These are phyloP conservation scores for Patella caerulea DNA, from an alignment of 2,888 invertebrate genomes.

Conservation along the genomic window DNA sequence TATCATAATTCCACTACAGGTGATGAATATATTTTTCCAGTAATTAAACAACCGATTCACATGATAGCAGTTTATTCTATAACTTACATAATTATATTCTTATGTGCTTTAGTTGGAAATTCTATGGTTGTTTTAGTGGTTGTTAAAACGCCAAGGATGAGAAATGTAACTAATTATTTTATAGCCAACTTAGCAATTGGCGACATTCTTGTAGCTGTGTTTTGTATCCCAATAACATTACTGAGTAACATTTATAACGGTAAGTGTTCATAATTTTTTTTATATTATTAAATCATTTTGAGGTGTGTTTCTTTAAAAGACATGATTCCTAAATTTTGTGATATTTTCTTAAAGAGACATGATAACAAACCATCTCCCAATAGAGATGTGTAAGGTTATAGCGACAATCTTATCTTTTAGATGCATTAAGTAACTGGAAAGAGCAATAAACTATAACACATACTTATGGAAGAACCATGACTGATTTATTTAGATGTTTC, in stretches of 20 bases:
- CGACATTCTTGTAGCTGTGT: conserved; percentile 60
- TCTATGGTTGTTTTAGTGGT: conserved; percentile 69
- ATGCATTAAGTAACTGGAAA: too few species aligned
- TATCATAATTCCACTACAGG: neutral
- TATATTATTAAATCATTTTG: neutral
- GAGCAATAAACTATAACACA: too few species aligned
- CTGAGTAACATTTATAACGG: conserved; percentile 56
- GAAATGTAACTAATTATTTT: conserved; percentile 68
- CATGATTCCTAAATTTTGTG: too few species aligned
- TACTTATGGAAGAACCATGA: too few species aligned
- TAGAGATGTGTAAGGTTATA: too few species aligned
- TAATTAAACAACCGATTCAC: conserved; percentile 52
- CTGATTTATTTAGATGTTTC: too few species aligned
- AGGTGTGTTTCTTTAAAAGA: too few species aligned
- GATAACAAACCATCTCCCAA: too few species aligned
- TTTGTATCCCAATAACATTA: conserved; percentile 58
- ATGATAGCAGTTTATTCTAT: conserved; percentile 61
- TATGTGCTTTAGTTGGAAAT: conserved; percentile 68
- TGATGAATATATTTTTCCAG: conserved; percentile 20
- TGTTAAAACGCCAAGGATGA: conserved; percentile 65
- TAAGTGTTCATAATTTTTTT: conserved; percentile 36
- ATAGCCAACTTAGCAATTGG: conserved; percentile 63
- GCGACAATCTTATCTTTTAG: too few species aligned
- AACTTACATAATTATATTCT: conserved; percentile 67
- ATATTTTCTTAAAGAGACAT: too few species aligned